Evolutionary conservation across 2,797 vertebrate species (phyloP).

Genomic region (Arvicola amphibius): DNA sequence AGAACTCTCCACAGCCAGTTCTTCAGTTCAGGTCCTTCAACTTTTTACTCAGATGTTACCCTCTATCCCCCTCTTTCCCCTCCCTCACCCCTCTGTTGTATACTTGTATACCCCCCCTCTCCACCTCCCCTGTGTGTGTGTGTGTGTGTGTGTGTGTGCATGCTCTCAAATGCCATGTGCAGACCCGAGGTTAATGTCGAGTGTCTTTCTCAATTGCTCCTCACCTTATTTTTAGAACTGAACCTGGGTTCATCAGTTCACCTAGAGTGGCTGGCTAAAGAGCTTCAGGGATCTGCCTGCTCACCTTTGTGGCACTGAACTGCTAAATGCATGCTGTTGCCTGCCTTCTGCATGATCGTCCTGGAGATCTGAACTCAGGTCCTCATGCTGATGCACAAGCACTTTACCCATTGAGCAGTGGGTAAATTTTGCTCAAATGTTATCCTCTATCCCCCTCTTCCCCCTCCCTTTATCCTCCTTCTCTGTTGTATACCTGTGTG

Average conservation of each 20-base stretch:
- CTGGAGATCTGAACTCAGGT: background rate
- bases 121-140: too few species aligned
- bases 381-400: background rate
- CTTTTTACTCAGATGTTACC: conserved; percentile 16
- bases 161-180: background rate
- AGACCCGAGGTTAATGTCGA: background rate
- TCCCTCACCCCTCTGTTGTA: background rate
- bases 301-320: background rate
- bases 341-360: background rate
- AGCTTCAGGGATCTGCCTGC: background rate
- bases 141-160: background rate
- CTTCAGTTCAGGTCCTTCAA: background rate
- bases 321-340: too few species aligned
- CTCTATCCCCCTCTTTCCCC: too few species aligned
- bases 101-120: background rate
- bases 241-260: background rate
- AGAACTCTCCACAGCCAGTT: background rate
- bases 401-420: background rate
- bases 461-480: too few species aligned
- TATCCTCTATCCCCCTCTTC: too few species aligned
- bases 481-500: too few species aligned
- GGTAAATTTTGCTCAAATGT: too few species aligned
- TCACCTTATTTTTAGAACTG: background rate
- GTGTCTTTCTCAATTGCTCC: background rate
- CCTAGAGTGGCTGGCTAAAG: background rate